Base-by-base conservation (phyloP, 1,140 invertebrate genomes). In the Rhagoletis zephyria region DNA sequence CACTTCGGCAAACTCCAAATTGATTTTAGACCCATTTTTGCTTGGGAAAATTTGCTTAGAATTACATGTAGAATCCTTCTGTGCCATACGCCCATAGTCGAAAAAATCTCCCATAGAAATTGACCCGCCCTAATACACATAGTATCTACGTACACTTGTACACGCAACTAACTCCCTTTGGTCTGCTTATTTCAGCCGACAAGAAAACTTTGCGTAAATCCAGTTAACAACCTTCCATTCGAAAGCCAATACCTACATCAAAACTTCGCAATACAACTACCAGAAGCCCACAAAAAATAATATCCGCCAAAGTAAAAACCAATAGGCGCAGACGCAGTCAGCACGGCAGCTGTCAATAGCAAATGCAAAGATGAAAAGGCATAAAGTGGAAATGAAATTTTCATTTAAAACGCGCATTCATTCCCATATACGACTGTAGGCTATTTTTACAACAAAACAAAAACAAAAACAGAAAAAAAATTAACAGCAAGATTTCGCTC, bases 401-500 rank as follows among this genome's bases (percentile, higher is more conserved):
- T 74, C 67, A n/a, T 74, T 74, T 74, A n/a, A 70, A 74, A 0
- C 5, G 40, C 65, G 1, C 67, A 48, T 70, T 70, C 67, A 48
- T 70, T 70, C 16, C 3, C 67, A 70, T 74, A 16, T 45, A 14
- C 67, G 45, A 16, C 51, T 56, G 51, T 3, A 56, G 3, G 51
- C 51, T 56, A 56, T 56, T n/a, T n/a, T n/a, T 56, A 65, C 3
- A 48, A 40, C 40, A 74, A 65, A 65, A 16, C 6, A 65, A 65
- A 64, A 67, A 67, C 65, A 5, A 12, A 19, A 67, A 67, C 65
- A 67, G n/a, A n/a, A n/a, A n/a, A n/a, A 40, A 19, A 67, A 67
- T 6, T 30, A 3, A 16, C 67, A 48, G 3, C 12, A n/a, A 48
- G 67, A 74, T 16, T 74, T 74, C 67, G 14, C 2, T 74, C 67